Conservation (phyloP, 2,113 vertebrate genomes). For the Campylomormyrus tamandua region DNA sequence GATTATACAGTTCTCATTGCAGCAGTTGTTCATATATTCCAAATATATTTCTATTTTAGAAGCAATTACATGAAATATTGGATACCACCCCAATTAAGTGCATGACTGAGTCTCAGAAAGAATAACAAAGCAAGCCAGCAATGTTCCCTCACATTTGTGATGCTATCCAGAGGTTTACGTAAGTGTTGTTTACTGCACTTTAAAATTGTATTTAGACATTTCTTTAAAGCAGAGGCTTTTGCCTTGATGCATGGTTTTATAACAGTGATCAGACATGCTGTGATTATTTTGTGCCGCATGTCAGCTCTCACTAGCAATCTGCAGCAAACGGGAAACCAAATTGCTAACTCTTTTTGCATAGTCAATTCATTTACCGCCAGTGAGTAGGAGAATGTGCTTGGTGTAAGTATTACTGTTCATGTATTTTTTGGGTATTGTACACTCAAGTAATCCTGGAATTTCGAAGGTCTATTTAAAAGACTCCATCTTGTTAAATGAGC, state of each 20-base stretch:
- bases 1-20: neutral
- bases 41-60: neutral
- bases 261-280: neutral
- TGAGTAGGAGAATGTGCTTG: neutral
- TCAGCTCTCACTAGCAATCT: neutral
- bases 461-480: neutral
- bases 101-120: neutral
- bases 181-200: neutral
- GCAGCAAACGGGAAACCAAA: neutral
- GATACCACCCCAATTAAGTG: neutral
- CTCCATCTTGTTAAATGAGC: neutral
- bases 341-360: neutral
- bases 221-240: neutral
- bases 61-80: neutral
- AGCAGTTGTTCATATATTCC: neutral
- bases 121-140: neutral
- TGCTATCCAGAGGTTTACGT: neutral
- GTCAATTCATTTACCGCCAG: neutral
- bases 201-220: neutral
- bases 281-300: neutral
- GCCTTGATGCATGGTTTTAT: neutral
- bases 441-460: neutral
- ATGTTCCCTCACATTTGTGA: neutral
- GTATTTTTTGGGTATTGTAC: neutral
- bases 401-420: neutral